A percentile compares a stretch with the other conserved stretches of the same genome.
Conservation (phyloP, 1,140 invertebrate species). For the Xylocopa sonorina region DNA sequence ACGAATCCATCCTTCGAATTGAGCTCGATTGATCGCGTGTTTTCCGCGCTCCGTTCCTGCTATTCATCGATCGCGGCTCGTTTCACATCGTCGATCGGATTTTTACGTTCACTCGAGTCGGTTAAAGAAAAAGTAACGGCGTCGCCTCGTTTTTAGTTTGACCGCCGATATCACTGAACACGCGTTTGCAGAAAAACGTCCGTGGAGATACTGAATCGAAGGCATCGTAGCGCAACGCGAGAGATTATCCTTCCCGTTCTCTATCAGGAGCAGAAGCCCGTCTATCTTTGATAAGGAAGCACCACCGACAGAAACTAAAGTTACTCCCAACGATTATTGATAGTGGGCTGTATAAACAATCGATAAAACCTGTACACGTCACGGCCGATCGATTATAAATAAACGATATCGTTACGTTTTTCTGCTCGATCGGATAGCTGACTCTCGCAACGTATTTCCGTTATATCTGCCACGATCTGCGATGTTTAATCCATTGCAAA, state of each 20-base stretch:
- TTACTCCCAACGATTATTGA: constrained; percentile 22
- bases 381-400: constrained; percentile 42
- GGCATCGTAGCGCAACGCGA: background rate
- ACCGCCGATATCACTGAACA: background rate
- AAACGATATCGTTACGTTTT: constrained; percentile 48
- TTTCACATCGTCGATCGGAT: too few relatives aligned
- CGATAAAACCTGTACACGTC: constrained; percentile 22
- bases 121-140: too few relatives aligned
- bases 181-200: constrained; percentile 16
- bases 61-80: too few relatives aligned
- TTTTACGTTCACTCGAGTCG: background rate
- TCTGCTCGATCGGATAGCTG: background rate
- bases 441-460: background rate
- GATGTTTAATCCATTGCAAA: too few relatives aligned
- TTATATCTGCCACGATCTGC: background rate
- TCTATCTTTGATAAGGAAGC: constrained; percentile 51
- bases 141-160: background rate
- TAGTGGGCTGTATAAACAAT: constrained; percentile 36
- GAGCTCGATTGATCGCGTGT: background rate
- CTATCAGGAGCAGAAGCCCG: constrained; percentile 39
- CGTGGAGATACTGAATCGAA: constrained; percentile 39
- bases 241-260: constrained; percentile 38
- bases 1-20: background rate
- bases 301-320: background rate
- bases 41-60: too few relatives aligned